Base-by-base conservation (phyloP, 2,113 vertebrate species). In the Amblyornis subalaris region DNA sequence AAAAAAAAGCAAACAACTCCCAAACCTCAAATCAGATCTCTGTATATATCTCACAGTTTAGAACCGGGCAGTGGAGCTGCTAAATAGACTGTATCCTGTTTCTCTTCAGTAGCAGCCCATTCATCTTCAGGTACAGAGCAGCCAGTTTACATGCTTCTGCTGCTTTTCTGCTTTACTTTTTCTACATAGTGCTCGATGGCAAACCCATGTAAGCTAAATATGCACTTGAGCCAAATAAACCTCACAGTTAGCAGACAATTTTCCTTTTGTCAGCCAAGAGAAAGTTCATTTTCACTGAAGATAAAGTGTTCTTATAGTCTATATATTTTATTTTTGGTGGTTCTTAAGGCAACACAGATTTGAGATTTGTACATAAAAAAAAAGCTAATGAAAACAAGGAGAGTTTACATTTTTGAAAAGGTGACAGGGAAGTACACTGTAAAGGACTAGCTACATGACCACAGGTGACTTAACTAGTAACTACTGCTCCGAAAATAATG, bases 81-180 rank as follows among this genome's bases (percentile, higher is more conserved):
- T 98, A 98, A 98, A 98, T 98, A 97, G 96, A 96, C 96, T 97
- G 97, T 96, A 98, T 98, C 93, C 98, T 99, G 98, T 98, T 99
- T 99, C 98, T 98, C 97, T 97, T 98, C 98, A 98, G 96, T 97
- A 98, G 98, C 98, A 98, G 98, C 95, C 96, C 98, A 98, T 99
- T 98, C 97, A 98, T 99, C 98, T 98, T 88, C 66, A 62, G 89
- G 71, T 94, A 94, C 75, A 94, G 95, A 94, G 92, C 83, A 94
- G 94, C 86, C 88, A 62, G 91, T 96, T 97, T 95, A 94, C 66
- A 95, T 93, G 91, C 78, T 96, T 94, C 96, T 96, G 93, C 78
- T 85, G 95, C 89, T 96, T 96, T 69, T 87, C 89, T 95, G 74
- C 89, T 94, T 89, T 74, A 94, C 93, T 94, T 94, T 96, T 92